Evolutionary conservation across 2,797 vertebrate species (phyloP), one percentile per base, ranked within the genome.

Genomic region (Tenualosa ilisha): DNA sequence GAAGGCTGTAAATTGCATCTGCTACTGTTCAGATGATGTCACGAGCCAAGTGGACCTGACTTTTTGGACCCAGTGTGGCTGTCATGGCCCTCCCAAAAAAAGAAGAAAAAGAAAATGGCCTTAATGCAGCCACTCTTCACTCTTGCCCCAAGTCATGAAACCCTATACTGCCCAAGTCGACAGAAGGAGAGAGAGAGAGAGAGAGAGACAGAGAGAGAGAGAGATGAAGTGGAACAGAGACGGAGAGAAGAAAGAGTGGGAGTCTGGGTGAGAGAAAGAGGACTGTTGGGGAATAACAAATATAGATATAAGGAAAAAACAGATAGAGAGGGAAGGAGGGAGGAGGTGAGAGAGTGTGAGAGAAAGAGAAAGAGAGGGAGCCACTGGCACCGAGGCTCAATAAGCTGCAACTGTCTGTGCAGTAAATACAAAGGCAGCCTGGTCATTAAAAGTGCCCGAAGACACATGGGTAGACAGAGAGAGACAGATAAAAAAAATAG

Each of bases 1-100:
- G 11, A 46, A 63, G n/a, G 68, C 37, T 40, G 68, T 75, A 75
- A 75, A 75, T 37, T 75, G 68, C 37, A 43, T 75, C 68, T 75
- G 68, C 68, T 75, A 75, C 68, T 75, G 68, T 75, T 75, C 31
- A 75, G 68, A 75, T 75, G 68, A 75, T 40, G 31, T 20, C 65
- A 72, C 31, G 13, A 40, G 65, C 31, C 65, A 40, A 40, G 59
- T 13, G 2, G 37, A 75, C 9, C 63, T 65, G 63, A 24, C 31
- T 65, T 65, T 65, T 65, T 31, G 61, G n/a, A 31, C 2, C 63
- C 11, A 46, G 46, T 3, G 12, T 31, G 63, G 24, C 63, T 65
- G 24, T 31, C 63, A 31, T 13, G 24, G 9, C 24, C 26, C 24
- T 65, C 6, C 31, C 31, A n/a, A n/a, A 7, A 20, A 46, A 46